Evolutionary conservation across 2,888 invertebrate species (phyloP).

Genomic region (Coelopa pilipes): DNA sequence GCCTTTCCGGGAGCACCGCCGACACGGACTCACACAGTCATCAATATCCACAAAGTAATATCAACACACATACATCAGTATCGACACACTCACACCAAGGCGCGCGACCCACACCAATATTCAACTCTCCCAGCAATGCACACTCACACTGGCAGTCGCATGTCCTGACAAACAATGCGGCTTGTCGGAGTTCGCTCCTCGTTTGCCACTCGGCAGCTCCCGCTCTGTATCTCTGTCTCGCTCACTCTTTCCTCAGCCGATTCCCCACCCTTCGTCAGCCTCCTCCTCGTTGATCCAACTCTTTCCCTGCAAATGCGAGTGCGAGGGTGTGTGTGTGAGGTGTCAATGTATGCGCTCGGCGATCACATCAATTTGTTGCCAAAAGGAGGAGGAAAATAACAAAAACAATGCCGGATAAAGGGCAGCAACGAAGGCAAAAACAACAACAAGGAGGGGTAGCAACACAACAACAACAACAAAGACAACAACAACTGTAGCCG

Average conservation of each 20-base stretch:
- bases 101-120: neutral
- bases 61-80: too few species aligned
- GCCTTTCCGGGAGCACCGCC: neutral
- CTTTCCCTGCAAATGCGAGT: conserved; percentile 1
- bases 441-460: too few species aligned
- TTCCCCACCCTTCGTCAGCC: neutral
- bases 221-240: neutral
- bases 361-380: conserved; percentile 57
- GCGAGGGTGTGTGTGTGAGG: conserved; percentile 34
- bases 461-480: conserved; percentile 11
- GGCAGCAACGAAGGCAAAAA: neutral
- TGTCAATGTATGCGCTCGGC: conserved; percentile 52
- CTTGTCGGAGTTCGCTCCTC: conserved; percentile 7
- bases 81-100: too few species aligned
- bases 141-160: neutral
- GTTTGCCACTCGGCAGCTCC: neutral
- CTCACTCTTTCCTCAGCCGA: neutral
- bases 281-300: neutral
- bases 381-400: conserved; percentile 4
- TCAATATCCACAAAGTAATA: too few species aligned
- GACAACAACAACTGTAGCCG: conserved; percentile 9
- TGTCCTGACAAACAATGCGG: conserved; percentile 31
- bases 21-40: too few species aligned
- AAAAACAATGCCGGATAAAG: conserved; percentile 18
- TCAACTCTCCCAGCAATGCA: neutral